Evolutionary conservation across 2,797 vertebrate genomes (phyloP).

Genomic region (Todus mexicanus): DNA sequence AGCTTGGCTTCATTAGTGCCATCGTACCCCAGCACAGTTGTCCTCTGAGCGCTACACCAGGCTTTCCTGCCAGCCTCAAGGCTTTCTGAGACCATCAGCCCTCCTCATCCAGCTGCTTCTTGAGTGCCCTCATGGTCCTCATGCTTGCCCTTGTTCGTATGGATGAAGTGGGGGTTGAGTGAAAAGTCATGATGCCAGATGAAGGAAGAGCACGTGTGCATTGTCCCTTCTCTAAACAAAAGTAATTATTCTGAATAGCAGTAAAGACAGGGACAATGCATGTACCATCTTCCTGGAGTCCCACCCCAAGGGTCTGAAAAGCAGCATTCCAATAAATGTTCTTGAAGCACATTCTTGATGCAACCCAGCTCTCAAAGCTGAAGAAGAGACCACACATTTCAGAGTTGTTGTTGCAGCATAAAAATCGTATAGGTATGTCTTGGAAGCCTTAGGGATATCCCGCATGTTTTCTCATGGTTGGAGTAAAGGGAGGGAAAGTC

Average conservation of each 20-base stretch:
- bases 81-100: background rate
- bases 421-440: background rate
- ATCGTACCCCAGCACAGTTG: background rate
- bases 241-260: background rate
- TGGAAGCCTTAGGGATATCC: background rate
- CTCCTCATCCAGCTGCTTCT: background rate
- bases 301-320: background rate
- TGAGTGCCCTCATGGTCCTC: rapidly evolving
- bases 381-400: background rate
- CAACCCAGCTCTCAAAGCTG: background rate
- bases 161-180: rapidly evolving
- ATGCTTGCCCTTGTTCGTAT: background rate
- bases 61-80: background rate
- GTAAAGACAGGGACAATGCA: no score
- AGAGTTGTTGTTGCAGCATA: background rate
- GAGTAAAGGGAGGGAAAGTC: background rate
- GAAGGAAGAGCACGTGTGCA: rapidly evolving
- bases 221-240: no score
- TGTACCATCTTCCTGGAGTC: background rate
- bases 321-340: background rate
- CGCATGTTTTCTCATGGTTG: background rate
- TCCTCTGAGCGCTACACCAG: background rate
- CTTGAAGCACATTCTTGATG: background rate
- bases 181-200: background rate
- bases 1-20: background rate